Conservation (phyloP, 2,113 vertebrate genomes). For the Macquaria australasica region DNA sequence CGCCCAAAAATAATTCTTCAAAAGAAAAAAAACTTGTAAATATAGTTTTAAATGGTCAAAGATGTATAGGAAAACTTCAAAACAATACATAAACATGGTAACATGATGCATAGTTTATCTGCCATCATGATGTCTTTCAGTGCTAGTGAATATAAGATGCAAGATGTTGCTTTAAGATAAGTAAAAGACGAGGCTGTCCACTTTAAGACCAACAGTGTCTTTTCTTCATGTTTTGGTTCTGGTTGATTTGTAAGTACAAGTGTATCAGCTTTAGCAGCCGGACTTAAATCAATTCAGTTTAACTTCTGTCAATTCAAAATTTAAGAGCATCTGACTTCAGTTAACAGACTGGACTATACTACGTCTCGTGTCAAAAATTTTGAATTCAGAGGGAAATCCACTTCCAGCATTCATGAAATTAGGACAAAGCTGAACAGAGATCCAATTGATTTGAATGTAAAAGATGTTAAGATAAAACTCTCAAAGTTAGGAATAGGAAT, state of each 20-base stretch:
- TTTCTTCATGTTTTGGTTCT: neutral
- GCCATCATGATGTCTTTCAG: slow-evolving; percentile 10
- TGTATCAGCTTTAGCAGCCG: neutral
- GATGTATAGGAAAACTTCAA: neutral
- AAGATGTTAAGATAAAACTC: neutral
- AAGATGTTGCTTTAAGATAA: slow-evolving; percentile 10
- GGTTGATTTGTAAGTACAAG: neutral
- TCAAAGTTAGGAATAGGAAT: slow-evolving; percentile 37
- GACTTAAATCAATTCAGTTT: neutral
- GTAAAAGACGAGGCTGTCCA: neutral
- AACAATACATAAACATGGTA: slow-evolving; percentile 5
- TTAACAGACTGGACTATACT: neutral
- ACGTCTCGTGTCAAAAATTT: neutral
- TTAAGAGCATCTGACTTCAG: neutral
- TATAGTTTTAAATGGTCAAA: slow-evolving; percentile 20
- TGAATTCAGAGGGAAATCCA: slow-evolving; percentile 8
- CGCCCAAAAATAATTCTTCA: neutral
- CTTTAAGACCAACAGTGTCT: neutral
- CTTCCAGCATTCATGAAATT: neutral
- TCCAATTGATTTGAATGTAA: neutral
- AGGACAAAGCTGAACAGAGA: neutral
- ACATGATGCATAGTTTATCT: neutral
- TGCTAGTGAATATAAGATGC: slow-evolving; percentile 29
- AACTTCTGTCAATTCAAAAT: neutral
- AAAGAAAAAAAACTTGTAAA: slow-evolving; percentile 24